Percentiles rank a stretch among this genome's conserved stretches.
These are phyloP conservation scores for Monomorium pharaonis DNA, from an alignment of 1,140 invertebrate genomes.

Conservation along the genomic window DNA sequence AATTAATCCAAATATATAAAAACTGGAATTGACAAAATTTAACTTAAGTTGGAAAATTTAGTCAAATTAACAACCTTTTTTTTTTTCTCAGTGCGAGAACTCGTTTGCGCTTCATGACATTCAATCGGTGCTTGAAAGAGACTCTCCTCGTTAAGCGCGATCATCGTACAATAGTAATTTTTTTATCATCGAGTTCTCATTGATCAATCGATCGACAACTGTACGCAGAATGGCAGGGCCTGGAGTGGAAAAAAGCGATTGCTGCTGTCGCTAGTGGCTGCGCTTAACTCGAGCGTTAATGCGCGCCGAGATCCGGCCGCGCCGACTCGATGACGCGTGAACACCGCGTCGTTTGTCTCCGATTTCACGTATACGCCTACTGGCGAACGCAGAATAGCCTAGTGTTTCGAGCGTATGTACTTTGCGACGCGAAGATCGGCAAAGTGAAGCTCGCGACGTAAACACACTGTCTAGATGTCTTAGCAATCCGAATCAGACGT, in stretches of 20 bases:
- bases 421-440: constrained; percentile 4
- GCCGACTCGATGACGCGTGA: constrained; percentile 26
- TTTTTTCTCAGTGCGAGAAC: too few species aligned
- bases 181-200: neutral
- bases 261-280: constrained; percentile 22
- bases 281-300: constrained; percentile 44
- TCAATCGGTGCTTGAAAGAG: neutral
- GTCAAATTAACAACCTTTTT: too few species aligned
- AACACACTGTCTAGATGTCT: neutral
- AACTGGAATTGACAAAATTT: too few species aligned
- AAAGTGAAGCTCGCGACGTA: neutral
- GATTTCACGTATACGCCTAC: constrained; percentile 49
- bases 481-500: neutral
- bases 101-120: neutral
- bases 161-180: neutral
- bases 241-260: constrained; percentile 17
- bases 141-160: neutral
- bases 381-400: neutral
- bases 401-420: constrained; percentile 19
- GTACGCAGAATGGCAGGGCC: neutral
- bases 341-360: constrained; percentile 60
- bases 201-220: neutral
- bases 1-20: too few species aligned
- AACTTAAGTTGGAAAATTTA: too few species aligned
- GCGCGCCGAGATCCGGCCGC: neutral